Percentiles rank a stretch among this genome's conserved stretches.
phyloP scores from a whole-genome alignment of 1,140 invertebrate species.

The Nixonia krombeini region DNA sequence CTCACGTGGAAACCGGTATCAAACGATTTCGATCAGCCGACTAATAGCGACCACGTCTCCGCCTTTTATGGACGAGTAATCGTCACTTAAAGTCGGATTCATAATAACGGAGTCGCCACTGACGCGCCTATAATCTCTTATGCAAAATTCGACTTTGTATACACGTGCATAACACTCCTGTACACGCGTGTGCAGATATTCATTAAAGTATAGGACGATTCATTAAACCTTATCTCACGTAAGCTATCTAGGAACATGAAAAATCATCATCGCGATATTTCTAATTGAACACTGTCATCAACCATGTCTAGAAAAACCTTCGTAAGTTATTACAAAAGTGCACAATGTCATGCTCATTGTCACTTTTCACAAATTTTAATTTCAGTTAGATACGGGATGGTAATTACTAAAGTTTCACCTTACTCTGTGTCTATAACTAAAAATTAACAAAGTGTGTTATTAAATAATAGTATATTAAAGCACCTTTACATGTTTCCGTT shows the following conservation, averaged over 20 bases:
- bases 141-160: constrained; percentile 29
- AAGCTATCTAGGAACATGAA: not conserved
- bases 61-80: constrained; percentile 30
- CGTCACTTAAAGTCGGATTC: constrained; percentile 27
- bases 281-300: no score
- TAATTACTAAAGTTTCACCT: no score
- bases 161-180: not conserved
- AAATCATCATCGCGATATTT: no score
- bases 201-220: not conserved
- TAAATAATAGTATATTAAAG: no score
- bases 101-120: constrained; percentile 25
- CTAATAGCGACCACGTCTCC: constrained; percentile 17
- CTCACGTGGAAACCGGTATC: constrained; percentile 42
- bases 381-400: no score
- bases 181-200: not conserved
- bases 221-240: constrained; percentile 3
- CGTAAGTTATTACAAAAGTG: no score
- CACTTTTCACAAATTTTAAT: no score
- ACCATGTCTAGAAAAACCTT: no score
- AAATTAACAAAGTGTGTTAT: no score
- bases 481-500: no score
- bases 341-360: no score
- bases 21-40: constrained; percentile 28
- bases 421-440: no score
- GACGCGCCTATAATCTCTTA: constrained; percentile 30